Evolutionary conservation across 2,113 vertebrate species (phyloP).

Genomic region (Tragelaphus buxtoni): DNA sequence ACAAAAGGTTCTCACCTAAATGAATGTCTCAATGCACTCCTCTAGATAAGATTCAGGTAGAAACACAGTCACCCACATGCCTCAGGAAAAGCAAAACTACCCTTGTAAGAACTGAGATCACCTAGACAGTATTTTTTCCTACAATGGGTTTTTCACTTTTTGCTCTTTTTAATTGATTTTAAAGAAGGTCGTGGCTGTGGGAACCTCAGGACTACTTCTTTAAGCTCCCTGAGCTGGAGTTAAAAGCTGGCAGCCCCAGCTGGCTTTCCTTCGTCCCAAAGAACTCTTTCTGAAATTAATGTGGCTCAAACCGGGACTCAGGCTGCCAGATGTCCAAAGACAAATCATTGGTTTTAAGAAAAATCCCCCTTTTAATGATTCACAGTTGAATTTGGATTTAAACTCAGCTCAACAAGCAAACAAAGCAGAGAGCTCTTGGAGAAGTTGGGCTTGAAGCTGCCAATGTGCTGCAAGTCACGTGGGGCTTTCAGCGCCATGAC

Average conservation of each 20-base stretch:
- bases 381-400: slow-evolving; percentile 68
- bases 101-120: background rate
- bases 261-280: slow-evolving; percentile 42
- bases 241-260: slow-evolving; percentile 58
- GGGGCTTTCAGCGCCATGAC: slow-evolving; percentile 29
- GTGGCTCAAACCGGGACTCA: background rate
- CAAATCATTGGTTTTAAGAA: slow-evolving; percentile 63
- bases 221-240: slow-evolving; percentile 18
- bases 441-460: slow-evolving; percentile 64
- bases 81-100: background rate
- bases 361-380: slow-evolving; percentile 54
- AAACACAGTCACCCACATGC: background rate
- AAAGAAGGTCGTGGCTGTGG: slow-evolving; percentile 38
- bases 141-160: slow-evolving; percentile 29
- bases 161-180: slow-evolving; percentile 50
- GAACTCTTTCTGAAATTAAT: slow-evolving; percentile 49
- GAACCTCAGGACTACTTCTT: slow-evolving; percentile 30
- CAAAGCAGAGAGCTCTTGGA: slow-evolving; percentile 66
- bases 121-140: slow-evolving; percentile 15
- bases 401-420: slow-evolving; percentile 65
- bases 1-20: slow-evolving; percentile 56
- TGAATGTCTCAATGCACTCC: slow-evolving; percentile 38
- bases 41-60: background rate
- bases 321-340: slow-evolving; percentile 64
- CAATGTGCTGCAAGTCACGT: slow-evolving; percentile 40